These are phyloP conservation scores for Diaprepes abbreviatus DNA, from an alignment of 2,888 invertebrate species.

Conservation along the genomic window DNA sequence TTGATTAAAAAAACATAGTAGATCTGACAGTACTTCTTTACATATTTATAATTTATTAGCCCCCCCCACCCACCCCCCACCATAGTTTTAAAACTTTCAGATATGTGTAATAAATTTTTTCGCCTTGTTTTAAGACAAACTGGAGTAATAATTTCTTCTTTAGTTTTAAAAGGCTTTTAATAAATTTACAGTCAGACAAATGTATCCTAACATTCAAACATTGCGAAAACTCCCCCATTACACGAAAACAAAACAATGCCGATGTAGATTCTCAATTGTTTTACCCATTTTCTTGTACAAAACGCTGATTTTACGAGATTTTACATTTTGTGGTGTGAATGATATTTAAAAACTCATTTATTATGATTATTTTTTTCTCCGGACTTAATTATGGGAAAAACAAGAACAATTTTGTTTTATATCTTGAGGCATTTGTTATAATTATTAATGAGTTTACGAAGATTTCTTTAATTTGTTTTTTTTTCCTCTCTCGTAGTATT, in stretches of 20 bases:
- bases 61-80: too few relatives aligned
- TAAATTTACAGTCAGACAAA: too few relatives aligned
- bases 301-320: conserved; percentile 36
- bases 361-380: conserved; percentile 1
- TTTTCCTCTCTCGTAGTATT: background rate
- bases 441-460: background rate
- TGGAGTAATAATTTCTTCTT: too few relatives aligned
- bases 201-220: too few relatives aligned
- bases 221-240: conserved; percentile 16
- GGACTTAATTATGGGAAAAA: conserved; percentile 11
- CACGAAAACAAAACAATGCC: conserved; percentile 1
- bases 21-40: too few relatives aligned
- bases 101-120: too few relatives aligned
- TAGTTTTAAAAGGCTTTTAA: too few relatives aligned
- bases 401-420: conserved; percentile 3
- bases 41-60: too few relatives aligned
- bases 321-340: conserved; percentile 31
- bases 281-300: conserved; percentile 34
- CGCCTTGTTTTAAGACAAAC: too few relatives aligned
- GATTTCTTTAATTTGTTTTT: background rate
- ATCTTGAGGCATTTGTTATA: background rate
- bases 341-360: conserved; percentile 38
- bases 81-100: too few relatives aligned
- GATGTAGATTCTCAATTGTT: conserved; percentile 31
- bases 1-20: too few relatives aligned